Percentiles rank a stretch among this genome's conserved stretches.
Evolutionary conservation across 1,140 invertebrate genomes (phyloP).

Genomic region (Trichoplusia ni): DNA sequence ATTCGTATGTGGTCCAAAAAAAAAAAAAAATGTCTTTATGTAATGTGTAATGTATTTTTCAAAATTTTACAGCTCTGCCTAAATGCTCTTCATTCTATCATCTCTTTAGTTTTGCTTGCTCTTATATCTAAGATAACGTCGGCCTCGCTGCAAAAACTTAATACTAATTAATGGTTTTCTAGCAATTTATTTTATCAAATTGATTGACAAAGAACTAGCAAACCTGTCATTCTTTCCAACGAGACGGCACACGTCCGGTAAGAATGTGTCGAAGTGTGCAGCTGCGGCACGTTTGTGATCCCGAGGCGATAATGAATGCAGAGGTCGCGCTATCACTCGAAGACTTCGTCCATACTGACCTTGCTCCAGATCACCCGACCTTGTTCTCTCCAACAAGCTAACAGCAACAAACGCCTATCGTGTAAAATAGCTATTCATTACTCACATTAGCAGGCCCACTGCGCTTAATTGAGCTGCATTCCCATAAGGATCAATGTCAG

Average conservation of each 20-base stretch:
- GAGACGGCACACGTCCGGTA: not conserved
- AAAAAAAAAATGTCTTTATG: too few species aligned
- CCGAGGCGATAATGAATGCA: slow-evolving; percentile 64
- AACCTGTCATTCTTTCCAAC: not conserved
- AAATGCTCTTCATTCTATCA: too few species aligned
- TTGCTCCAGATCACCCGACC: slow-evolving; percentile 71
- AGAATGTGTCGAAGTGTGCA: slow-evolving; percentile 23
- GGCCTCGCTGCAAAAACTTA: not conserved
- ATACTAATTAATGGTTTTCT: slow-evolving; percentile 15
- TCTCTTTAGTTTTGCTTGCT: too few species aligned
- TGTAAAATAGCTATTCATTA: slow-evolving; percentile 58
- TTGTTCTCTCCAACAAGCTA: slow-evolving; percentile 64
- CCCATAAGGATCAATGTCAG: slow-evolving; percentile 47
- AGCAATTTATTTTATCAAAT: slow-evolving; percentile 23
- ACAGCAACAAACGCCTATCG: slow-evolving; percentile 63
- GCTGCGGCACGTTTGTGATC: slow-evolving; percentile 51
- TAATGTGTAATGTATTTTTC: too few species aligned
- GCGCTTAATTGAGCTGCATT: slow-evolving; percentile 65
- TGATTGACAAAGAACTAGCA: slow-evolving; percentile 19
- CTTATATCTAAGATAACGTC: not conserved
- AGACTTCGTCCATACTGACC: slow-evolving; percentile 67
- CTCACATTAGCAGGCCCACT: slow-evolving; percentile 63
- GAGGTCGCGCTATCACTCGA: slow-evolving; percentile 76
- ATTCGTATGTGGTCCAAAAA: too few species aligned
- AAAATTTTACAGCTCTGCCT: too few species aligned